phyloP scores from a whole-genome alignment of 2,888 invertebrate genomes.

The Resseliella maxima region DNA sequence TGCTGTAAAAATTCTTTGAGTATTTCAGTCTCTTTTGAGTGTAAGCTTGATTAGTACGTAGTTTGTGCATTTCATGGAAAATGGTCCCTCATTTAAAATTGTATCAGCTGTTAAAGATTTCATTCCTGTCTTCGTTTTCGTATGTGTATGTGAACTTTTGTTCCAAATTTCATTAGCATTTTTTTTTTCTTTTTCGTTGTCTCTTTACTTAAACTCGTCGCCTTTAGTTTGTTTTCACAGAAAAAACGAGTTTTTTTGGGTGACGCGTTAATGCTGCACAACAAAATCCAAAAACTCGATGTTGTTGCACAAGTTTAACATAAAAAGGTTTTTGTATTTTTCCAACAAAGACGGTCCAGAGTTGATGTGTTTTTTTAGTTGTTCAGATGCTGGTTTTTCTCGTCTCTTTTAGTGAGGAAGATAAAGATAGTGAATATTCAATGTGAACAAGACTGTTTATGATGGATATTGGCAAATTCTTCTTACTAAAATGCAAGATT shows the following conservation, averaged over 20 bases:
- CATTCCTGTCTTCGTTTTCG: background rate
- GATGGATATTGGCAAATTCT: conserved; percentile 41
- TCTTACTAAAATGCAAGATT: conserved; percentile 5
- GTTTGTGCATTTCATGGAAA: background rate
- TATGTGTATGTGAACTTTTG: background rate
- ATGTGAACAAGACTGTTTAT: background rate
- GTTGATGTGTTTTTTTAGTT: background rate
- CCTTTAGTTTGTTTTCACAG: background rate
- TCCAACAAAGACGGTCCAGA: background rate
- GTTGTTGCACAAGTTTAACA: conserved; percentile 45
- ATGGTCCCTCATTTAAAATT: conserved; percentile 33
- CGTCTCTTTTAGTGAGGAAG: background rate
- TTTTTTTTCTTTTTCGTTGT: background rate
- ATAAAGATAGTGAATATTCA: background rate
- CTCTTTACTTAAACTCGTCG: background rate
- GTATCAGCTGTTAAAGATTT: conserved; percentile 48
- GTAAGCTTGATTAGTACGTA: conserved; percentile 30
- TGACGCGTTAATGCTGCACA: conserved; percentile 11
- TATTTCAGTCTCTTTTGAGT: background rate
- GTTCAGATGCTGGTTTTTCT: background rate
- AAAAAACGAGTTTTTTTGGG: background rate
- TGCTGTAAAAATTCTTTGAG: background rate
- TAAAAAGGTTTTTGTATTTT: background rate
- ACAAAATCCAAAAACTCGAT: conserved; percentile 24
- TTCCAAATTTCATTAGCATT: conserved; percentile 41